These are phyloP conservation scores for Drosophila insularis DNA, from an alignment of 1,140 invertebrate species.

Conservation along the genomic window DNA sequence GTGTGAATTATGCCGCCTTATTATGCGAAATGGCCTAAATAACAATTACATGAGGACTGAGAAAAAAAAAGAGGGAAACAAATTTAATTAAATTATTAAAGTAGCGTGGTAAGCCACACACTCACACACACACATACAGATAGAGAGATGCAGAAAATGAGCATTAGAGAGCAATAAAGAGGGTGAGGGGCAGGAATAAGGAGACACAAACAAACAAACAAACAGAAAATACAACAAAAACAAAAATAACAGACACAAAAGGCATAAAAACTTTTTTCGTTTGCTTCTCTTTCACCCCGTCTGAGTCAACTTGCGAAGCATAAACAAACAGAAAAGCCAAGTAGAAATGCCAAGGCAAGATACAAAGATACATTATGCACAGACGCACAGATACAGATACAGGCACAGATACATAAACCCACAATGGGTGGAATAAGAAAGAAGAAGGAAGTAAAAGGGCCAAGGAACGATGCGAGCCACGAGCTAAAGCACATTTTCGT, in stretches of 20 bases:
- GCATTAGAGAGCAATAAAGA: conserved; percentile 1
- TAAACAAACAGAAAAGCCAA: conserved; percentile 62
- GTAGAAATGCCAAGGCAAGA: conserved; percentile 19
- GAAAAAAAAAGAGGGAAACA: conserved; percentile 19
- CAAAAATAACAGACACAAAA: conserved; percentile 59
- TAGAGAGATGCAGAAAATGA: conserved; percentile 25
- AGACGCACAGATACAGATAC: conserved; percentile 54
- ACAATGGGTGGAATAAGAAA: conserved; percentile 34
- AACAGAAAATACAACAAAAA: conserved; percentile 9
- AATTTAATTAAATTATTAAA: conserved; percentile 81
- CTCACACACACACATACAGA: conserved; percentile 29
- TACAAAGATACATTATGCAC: conserved; percentile 69
- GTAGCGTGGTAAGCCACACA: conserved; percentile 67
- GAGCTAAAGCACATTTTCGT: conserved; percentile 50
- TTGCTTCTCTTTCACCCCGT: conserved; percentile 17
- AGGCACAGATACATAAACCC: conserved; percentile 34
- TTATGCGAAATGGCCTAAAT: conserved; percentile 74
- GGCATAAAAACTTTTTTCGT: conserved; percentile 66
- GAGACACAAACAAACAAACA: conserved; percentile 60
- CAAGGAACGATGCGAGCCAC: neutral
- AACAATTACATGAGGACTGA: conserved; percentile 68
- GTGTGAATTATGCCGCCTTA: conserved; percentile 74
- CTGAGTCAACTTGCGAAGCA: conserved; percentile 60
- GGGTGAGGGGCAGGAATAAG: neutral
- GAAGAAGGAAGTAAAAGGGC: conserved; percentile 21